Evolutionary conservation across 2,113 vertebrate species (phyloP).

Genomic region (Pholis gunnellus): DNA sequence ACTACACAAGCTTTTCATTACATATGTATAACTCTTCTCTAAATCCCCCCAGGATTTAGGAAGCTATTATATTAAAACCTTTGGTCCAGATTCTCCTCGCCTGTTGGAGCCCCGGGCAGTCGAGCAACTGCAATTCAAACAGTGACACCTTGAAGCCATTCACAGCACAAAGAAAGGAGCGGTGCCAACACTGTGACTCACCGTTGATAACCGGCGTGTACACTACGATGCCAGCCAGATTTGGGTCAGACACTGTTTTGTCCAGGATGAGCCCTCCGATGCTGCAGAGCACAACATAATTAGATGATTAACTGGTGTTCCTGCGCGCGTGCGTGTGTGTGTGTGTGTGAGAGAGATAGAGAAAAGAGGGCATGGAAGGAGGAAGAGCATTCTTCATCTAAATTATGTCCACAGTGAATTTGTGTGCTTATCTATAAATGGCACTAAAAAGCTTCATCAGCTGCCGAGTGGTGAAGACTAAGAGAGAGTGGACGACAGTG

Average conservation of each 20-base stretch:
- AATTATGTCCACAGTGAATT: slow-evolving; percentile 11
- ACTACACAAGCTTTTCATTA: background rate
- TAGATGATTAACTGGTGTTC: slow-evolving; percentile 26
- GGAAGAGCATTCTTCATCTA: slow-evolving; percentile 14
- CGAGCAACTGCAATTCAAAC: slow-evolving; percentile 7
- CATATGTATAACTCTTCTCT: background rate
- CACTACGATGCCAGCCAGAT: slow-evolving; percentile 96
- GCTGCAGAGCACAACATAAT: slow-evolving; percentile 80
- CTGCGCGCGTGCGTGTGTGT: background rate
- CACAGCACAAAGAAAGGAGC: background rate
- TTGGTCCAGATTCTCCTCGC: background rate
- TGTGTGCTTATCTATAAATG: slow-evolving; percentile 19
- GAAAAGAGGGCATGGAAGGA: background rate
- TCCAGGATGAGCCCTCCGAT: slow-evolving; percentile 98
- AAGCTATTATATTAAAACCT: background rate
- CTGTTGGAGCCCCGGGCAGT: background rate
- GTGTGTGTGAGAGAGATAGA: background rate
- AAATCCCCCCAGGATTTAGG: slow-evolving; percentile 6
- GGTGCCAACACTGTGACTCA: slow-evolving; percentile 77
- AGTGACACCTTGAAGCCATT: background rate
- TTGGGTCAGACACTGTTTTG: slow-evolving; percentile 97
- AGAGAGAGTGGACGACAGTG: background rate
- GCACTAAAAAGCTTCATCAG: background rate
- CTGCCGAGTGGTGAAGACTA: background rate
- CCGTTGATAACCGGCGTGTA: slow-evolving; percentile 98